Percentiles rank a stretch among this genome's conserved stretches.
Evolutionary conservation across 2,888 invertebrate genomes (phyloP).

Genomic region (Lissonota sp.): DNA sequence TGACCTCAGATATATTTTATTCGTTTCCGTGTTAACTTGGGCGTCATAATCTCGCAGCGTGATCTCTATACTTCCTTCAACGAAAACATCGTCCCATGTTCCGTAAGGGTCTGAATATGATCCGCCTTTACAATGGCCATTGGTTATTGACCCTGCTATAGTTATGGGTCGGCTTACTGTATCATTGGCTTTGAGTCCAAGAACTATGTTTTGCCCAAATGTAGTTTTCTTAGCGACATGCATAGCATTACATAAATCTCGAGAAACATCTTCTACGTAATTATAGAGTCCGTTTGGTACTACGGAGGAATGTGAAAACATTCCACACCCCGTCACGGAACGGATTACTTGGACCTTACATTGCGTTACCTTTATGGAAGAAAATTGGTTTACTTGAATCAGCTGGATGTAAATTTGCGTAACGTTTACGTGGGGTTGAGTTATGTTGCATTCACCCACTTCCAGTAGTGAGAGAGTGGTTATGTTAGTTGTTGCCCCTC

Average conservation of each 20-base stretch:
- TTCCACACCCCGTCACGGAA: conserved; percentile 20
- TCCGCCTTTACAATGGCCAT: neutral
- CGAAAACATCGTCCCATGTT: neutral
- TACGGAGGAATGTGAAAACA: conserved; percentile 5
- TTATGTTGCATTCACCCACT: conserved; percentile 49
- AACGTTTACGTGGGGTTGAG: conserved; percentile 11
- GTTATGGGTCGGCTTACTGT: neutral
- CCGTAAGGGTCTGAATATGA: conserved; percentile 12
- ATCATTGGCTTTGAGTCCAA: neutral
- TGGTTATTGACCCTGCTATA: neutral
- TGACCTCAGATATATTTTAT: neutral
- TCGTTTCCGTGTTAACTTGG: neutral
- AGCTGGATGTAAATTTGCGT: conserved; percentile 36
- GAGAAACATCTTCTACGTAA: neutral
- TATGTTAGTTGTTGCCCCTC: conserved; percentile 38
- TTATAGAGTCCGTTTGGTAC: neutral
- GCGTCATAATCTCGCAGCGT: conserved; percentile 6
- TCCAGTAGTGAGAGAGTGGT: conserved; percentile 45
- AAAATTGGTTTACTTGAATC: conserved; percentile 41
- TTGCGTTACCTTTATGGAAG: conserved; percentile 27
- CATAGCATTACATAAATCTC: neutral
- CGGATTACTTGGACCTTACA: conserved; percentile 52
- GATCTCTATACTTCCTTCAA: neutral
- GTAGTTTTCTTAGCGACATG: neutral
- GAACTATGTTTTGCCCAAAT: no score